Percentiles rank a stretch among this genome's conserved stretches.
These are phyloP conservation scores for Agrilus planipennis DNA, from an alignment of 1,140 invertebrate genomes.

Conservation along the genomic window DNA sequence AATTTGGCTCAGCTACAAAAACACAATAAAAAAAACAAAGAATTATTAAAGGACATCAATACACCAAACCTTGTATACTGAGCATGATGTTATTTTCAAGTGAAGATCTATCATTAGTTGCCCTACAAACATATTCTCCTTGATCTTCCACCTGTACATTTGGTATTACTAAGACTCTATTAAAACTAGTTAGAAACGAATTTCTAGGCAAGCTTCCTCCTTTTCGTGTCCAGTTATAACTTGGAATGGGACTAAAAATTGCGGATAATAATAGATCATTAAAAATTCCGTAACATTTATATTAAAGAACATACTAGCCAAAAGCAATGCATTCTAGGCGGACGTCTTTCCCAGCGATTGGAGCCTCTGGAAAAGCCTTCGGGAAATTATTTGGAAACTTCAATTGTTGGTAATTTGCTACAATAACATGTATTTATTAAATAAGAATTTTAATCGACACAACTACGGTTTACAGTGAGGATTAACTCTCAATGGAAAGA, in stretches of 20 bases:
- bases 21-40: not conserved
- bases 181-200: conserved; percentile 59
- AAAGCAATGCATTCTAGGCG: conserved; percentile 90
- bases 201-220: conserved; percentile 62
- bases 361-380: conserved; percentile 85
- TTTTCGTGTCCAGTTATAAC: conserved; percentile 83
- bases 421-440: conserved; percentile 30
- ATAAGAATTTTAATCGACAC: conserved; percentile 5
- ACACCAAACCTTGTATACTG: conserved; percentile 57
- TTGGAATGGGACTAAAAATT: conserved; percentile 63
- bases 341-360: conserved; percentile 78
- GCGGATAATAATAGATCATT: conserved; percentile 1
- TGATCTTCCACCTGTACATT: conserved; percentile 83
- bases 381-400: conserved; percentile 93
- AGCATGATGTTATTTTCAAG: conserved; percentile 66
- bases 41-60: not conserved
- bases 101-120: conserved; percentile 70
- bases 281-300: too few relatives aligned
- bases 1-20: conserved; percentile 72
- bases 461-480: conserved; percentile 57
- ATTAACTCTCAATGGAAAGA: conserved; percentile 74
- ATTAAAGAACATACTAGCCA: conserved; percentile 78
- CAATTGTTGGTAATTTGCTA: conserved; percentile 74
- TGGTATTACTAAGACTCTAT: conserved; percentile 75
- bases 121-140: conserved; percentile 83